A percentile compares a stretch with the other conserved stretches of the same genome.
These are phyloP conservation scores for Armadillidium nasatum DNA, from an alignment of 1,140 invertebrate species.

Conservation along the genomic window DNA sequence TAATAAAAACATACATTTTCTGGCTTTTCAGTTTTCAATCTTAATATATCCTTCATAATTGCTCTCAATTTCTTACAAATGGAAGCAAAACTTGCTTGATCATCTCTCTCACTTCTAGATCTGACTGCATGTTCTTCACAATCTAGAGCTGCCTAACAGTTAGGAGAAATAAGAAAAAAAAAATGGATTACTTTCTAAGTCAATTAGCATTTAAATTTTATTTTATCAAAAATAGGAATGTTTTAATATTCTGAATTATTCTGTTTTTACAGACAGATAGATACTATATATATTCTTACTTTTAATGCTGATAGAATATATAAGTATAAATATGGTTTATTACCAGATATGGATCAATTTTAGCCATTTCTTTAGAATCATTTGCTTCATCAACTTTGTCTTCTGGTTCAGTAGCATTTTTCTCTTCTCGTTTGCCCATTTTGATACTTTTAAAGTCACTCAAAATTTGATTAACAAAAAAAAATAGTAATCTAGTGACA, in stretches of 20 bases:
- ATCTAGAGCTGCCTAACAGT: slow-evolving; percentile 17
- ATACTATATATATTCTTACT: no score
- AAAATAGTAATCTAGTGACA: no score
- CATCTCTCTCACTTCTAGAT: slow-evolving; percentile 29
- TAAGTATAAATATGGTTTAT: neutral
- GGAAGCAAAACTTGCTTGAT: slow-evolving; percentile 30
- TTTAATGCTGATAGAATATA: no score
- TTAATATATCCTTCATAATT: slow-evolving; percentile 40
- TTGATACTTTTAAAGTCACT: no score
- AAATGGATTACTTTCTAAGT: neutral
- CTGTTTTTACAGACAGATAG: neutral
- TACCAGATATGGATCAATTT: slow-evolving; percentile 4
- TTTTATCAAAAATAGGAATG: neutral
- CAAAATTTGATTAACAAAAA: no score
- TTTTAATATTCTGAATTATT: neutral
- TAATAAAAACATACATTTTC: slow-evolving; percentile 26
- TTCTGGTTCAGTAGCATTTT: neutral
- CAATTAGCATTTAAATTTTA: neutral
- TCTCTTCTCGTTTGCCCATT: no score
- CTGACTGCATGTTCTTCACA: slow-evolving; percentile 33
- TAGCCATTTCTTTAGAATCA: neutral
- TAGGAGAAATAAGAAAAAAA: neutral
- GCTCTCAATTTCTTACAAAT: slow-evolving; percentile 29
- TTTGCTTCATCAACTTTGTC: neutral
- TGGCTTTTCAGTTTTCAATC: slow-evolving; percentile 32